Conservation (phyloP, 2,888 invertebrate species). For the Heterodera filipjevi region DNA sequence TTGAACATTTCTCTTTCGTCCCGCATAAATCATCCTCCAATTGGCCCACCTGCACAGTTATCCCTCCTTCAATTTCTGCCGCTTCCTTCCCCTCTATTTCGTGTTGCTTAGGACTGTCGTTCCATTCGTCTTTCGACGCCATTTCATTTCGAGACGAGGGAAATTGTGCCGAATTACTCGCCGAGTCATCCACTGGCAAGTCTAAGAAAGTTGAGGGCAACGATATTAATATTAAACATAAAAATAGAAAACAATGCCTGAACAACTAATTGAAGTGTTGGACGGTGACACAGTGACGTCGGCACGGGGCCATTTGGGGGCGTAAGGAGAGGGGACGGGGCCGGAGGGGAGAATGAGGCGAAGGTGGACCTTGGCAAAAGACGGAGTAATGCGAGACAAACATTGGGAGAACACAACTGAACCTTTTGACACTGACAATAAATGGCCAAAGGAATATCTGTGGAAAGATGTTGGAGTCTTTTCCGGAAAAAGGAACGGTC, state of each 20-base stretch:
- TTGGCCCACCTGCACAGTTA: neutral
- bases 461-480: slow-evolving; percentile 4
- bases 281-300: slow-evolving; percentile 11
- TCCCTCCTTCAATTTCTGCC: neutral
- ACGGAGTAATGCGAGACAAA: no score
- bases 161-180: neutral
- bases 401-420: neutral
- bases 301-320: slow-evolving; percentile 28
- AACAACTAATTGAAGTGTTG: slow-evolving; percentile 7
- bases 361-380: slow-evolving; percentile 52
- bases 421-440: slow-evolving; percentile 33
- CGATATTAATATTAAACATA: no score
- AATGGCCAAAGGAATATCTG: slow-evolving; percentile 33
- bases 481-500: slow-evolving; percentile 30
- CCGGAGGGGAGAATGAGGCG: slow-evolving; percentile 54
- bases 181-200: neutral
- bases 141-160: neutral
- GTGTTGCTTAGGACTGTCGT: neutral
- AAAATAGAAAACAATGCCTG: neutral
- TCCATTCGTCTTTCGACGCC: neutral
- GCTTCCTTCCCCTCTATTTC: neutral
- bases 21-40: neutral
- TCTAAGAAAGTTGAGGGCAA: neutral
- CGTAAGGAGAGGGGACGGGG: slow-evolving; percentile 55
- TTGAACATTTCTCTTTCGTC: no score